phyloP scores from a whole-genome alignment of 2,113 vertebrate species.

The Hippolais icterina region DNA sequence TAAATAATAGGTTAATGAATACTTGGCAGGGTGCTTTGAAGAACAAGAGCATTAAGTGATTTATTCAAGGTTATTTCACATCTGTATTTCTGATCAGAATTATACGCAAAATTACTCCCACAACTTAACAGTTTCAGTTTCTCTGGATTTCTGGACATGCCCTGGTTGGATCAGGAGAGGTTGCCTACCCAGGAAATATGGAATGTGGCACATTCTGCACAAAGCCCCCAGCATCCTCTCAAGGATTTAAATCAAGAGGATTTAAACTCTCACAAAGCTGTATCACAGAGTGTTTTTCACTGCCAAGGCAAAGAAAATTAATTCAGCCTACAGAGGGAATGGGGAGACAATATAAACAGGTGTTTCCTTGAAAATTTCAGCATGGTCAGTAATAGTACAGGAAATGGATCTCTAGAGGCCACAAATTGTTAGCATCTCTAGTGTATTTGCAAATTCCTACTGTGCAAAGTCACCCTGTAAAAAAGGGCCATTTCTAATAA shows the following conservation, averaged over 20 bases:
- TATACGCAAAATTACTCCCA: neutral
- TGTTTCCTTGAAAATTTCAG: slow-evolving; percentile 66
- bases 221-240: neutral
- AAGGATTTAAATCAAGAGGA: neutral
- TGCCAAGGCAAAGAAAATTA: slow-evolving; percentile 20
- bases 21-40: neutral
- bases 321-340: neutral
- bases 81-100: neutral
- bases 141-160: neutral
- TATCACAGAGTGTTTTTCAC: neutral
- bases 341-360: slow-evolving; percentile 58
- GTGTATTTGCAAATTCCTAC: slow-evolving; percentile 70
- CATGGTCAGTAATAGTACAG: slow-evolving; percentile 32
- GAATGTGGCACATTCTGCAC: neutral
- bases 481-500: slow-evolving; percentile 64
- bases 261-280: neutral
- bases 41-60: neutral
- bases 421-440: slow-evolving; percentile 63
- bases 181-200: neutral
- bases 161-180: neutral
- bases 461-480: slow-evolving; percentile 70
- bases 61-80: neutral
- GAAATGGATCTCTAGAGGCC: slow-evolving; percentile 67
- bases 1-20: neutral
- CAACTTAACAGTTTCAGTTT: neutral